A percentile compares a stretch with the other conserved stretches of the same genome.
Conservation (phyloP, 2,113 vertebrate genomes). For the Pontoporia blainvillei region DNA sequence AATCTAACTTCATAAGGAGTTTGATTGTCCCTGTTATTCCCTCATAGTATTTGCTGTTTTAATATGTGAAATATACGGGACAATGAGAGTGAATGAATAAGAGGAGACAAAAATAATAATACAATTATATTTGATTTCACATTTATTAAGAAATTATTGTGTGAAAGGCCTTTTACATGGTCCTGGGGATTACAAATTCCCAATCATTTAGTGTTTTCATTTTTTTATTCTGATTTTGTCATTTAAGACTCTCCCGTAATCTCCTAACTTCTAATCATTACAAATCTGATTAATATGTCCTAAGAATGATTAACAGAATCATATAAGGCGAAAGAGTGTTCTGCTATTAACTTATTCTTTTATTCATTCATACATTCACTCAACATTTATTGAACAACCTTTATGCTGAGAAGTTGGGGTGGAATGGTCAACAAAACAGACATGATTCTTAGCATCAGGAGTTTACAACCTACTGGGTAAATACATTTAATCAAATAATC, state of each 20-base stretch:
- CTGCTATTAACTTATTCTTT: not conserved
- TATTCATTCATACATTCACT: not conserved
- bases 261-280: not conserved
- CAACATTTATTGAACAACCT: not conserved
- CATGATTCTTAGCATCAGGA: not conserved
- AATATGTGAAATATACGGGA: not conserved
- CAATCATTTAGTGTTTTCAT: not conserved
- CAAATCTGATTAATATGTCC: not conserved
- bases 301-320: not conserved
- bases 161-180: not conserved
- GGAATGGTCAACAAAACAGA: not conserved
- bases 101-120: not conserved
- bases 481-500: not conserved
- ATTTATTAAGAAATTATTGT: not conserved
- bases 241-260: not conserved
- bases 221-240: constrained; percentile 9
- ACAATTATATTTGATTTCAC: not conserved
- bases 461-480: not conserved
- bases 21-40: not conserved
- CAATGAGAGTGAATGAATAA: not conserved
- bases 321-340: not conserved
- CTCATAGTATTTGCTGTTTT: not conserved
- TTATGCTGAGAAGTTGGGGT: not conserved
- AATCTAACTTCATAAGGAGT: not conserved
- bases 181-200: not conserved